Evolutionary conservation across 2,113 vertebrate species (phyloP), one percentile per base, ranked within the genome.

Genomic region (Lamprologus ornatipinnis): DNA sequence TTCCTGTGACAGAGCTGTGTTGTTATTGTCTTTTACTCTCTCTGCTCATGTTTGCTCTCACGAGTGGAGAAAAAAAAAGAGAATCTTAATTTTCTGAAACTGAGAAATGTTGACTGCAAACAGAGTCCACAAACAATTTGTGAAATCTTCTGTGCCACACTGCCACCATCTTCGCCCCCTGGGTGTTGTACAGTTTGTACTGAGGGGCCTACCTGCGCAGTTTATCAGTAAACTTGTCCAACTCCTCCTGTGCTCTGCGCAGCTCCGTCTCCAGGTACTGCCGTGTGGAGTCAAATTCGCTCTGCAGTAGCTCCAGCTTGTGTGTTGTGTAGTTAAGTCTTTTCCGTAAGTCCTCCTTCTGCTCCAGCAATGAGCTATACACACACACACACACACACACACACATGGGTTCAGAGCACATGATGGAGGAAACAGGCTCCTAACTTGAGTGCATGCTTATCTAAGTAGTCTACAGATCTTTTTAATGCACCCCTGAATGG

Each of bases 151-250:
- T 73, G 15, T 55, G 58, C n/a, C 60, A 37, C 60, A 35, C 31
- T 14, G 23, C 15, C 45, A 53, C 35, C 17, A 37, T 70, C 7
- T 26, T 26, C 6, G 2, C 12, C 45, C n/a, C 47, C 42, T 82
- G 23, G 21, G 35, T 58, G 21, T 42, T 37, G 75, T 31, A 7
- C 79, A 9, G n/a, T 15, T 7, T 26, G 35, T 11, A 5, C 12
- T 31, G 47, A 35, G 49, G 73, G 13, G 5, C 80, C 80, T 28
- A 99, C 98, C 98, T 97, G 94, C 98, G 98, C 85, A 99, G 97
- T 88, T 99, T 99, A 91, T 99, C 98, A 19, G 98, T 99, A 78
- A 99, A 98, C 92, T 99, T 99, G 94, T 99, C 98, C 88, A 99
- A 96, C 84, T 99, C 98, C 91, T 99, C 98, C 5, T 98, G 98